Percentiles rank a stretch among this genome's conserved stretches.
Conservation (phyloP, 2,113 vertebrate species). For the Burhinus bistriatus region DNA sequence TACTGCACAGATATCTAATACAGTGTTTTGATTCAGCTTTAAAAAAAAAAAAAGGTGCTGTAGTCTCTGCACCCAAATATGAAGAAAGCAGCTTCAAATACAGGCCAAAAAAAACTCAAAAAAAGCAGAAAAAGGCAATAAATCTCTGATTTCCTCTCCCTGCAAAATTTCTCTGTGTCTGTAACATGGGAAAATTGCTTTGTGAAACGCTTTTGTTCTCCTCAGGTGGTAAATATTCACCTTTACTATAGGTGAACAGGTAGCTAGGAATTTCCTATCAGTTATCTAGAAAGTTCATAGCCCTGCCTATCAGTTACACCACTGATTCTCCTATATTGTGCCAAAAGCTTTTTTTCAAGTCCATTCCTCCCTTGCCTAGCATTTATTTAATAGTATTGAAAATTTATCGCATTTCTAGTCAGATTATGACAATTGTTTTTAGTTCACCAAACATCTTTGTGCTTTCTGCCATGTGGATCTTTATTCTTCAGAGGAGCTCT, state of each 20-base stretch:
- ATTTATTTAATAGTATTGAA: neutral
- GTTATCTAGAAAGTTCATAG: neutral
- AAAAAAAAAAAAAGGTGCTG: neutral
- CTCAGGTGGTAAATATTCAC: neutral
- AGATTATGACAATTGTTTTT: neutral
- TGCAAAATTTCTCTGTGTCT: neutral
- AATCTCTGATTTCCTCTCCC: neutral
- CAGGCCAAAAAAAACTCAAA: neutral
- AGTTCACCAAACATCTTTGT: neutral
- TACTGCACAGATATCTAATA: neutral
- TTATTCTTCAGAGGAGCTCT: neutral
- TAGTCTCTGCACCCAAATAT: neutral
- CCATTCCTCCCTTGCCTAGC: neutral
- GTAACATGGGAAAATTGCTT: neutral
- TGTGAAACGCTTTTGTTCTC: neutral
- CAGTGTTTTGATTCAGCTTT: neutral
- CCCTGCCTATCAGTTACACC: neutral
- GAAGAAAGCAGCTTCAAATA: neutral
- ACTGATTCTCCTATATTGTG: neutral
- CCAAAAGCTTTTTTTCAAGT: neutral
- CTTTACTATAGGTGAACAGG: neutral
- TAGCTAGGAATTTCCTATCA: neutral
- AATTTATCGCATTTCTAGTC: neutral
- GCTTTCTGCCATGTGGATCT: neutral
- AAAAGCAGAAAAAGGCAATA: neutral